Evolutionary conservation across 2,113 vertebrate genomes (phyloP).

Genomic region (Polypterus senegalus): DNA sequence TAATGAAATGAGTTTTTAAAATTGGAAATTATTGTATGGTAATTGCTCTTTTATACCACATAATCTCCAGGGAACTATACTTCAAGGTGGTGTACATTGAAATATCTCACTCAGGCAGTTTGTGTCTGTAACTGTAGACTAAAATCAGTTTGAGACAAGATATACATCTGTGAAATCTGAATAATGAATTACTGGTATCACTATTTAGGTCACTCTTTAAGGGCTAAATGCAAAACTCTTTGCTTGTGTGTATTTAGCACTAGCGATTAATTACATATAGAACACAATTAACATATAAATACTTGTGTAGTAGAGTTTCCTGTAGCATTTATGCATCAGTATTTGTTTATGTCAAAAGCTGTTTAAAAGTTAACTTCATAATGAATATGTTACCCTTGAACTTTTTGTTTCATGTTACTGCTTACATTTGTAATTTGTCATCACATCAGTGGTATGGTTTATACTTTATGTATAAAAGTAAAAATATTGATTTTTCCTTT

Average conservation of each 20-base stretch:
- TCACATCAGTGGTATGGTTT: no score
- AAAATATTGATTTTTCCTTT: slow-evolving; percentile 17
- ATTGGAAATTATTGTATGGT: slow-evolving; percentile 44
- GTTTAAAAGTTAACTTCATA: no score
- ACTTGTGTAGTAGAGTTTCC: no score
- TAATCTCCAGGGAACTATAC: slow-evolving; percentile 22
- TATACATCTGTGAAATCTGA: slow-evolving; percentile 21
- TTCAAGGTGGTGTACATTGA: slow-evolving; percentile 26
- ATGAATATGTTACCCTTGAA: no score
- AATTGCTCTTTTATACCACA: slow-evolving; percentile 34
- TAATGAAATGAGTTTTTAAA: slow-evolving; percentile 36
- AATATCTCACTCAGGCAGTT: background rate
- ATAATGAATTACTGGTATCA: slow-evolving; percentile 21
- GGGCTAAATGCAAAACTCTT: slow-evolving; percentile 11
- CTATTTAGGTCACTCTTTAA: slow-evolving; percentile 1
- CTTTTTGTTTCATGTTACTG: no score
- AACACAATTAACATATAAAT: no score
- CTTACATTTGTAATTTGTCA: no score
- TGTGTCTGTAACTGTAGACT: slow-evolving; percentile 25
- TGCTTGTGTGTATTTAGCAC: slow-evolving; percentile 1
- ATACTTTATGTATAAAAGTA: background rate
- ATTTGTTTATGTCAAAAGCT: no score
- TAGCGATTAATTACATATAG: background rate
- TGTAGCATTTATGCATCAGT: no score
- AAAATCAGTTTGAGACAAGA: slow-evolving; percentile 32